Conservation (phyloP, 2,888 invertebrate species). For the Tipula helvola region DNA sequence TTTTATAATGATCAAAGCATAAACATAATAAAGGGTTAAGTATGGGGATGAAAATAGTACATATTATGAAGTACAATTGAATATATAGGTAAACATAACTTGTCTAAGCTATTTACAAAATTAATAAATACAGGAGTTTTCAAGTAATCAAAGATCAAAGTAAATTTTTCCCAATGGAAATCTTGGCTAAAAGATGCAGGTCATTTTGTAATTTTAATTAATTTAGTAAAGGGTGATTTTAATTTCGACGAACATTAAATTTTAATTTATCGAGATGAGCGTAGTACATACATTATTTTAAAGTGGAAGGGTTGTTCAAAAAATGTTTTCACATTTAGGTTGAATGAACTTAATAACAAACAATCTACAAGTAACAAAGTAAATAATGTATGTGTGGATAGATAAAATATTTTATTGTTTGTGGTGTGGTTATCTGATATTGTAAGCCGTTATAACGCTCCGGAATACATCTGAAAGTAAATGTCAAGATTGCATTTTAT, state of each 20-base stretch:
- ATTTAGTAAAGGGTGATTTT: not conserved
- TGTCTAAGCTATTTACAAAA: not conserved
- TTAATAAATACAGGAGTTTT: not conserved
- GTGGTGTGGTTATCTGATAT: too few species aligned
- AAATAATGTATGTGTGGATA: too few species aligned
- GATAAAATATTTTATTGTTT: too few species aligned
- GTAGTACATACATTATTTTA: not conserved
- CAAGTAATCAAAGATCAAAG: not conserved
- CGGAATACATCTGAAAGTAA: too few species aligned
- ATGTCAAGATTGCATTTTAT: too few species aligned
- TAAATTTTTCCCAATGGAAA: not conserved
- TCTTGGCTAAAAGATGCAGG: not conserved
- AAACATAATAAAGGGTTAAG: not conserved
- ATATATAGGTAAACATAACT: not conserved
- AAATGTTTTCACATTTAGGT: not conserved
- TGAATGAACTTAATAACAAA: not conserved
- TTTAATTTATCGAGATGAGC: not conserved
- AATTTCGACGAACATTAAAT: not conserved
- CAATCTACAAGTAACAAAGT: too few species aligned
- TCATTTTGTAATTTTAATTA: not conserved
- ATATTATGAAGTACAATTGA: not conserved
- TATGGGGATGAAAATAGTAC: not conserved
- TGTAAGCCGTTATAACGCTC: too few species aligned
- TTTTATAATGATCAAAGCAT: not conserved
- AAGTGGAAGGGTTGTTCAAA: not conserved